phyloP scores from a whole-genome alignment of 2,113 vertebrate species.

The Dissostichus mawsoni region DNA sequence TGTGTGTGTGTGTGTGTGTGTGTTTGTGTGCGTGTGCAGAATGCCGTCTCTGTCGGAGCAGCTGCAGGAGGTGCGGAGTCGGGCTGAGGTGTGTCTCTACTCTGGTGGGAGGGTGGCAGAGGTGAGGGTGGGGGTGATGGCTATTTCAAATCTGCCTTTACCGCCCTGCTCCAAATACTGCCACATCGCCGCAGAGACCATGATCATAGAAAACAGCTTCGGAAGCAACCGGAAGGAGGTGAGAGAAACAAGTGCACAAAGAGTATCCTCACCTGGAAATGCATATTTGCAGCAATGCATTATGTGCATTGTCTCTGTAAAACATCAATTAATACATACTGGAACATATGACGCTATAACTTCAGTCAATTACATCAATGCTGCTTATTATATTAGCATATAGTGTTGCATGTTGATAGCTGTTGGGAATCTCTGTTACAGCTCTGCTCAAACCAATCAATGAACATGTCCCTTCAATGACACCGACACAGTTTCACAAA shows the following conservation, averaged over 20 bases:
- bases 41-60: constrained; percentile 80
- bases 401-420: too few species aligned
- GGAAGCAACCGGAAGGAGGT: constrained; percentile 82
- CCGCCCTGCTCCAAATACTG: constrained; percentile 82
- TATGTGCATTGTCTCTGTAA: too few species aligned
- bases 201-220: constrained; percentile 78
- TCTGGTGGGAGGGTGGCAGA: constrained; percentile 74
- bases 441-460: too few species aligned
- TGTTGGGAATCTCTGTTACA: too few species aligned
- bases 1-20: background rate
- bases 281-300: too few species aligned
- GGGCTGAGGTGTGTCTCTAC: constrained; percentile 76
- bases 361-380: too few species aligned
- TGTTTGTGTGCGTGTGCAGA: constrained; percentile 10
- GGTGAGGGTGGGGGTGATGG: constrained; percentile 68
- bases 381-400: too few species aligned
- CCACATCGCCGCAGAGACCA: constrained; percentile 78
- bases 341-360: too few species aligned
- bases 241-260: constrained; percentile 6
- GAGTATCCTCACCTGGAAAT: background rate
- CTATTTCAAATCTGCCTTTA: constrained; percentile 78
- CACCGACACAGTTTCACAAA: too few species aligned
- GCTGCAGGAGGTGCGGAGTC: constrained; percentile 76
- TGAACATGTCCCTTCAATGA: too few species aligned
- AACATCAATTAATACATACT: too few species aligned